phyloP scores from a whole-genome alignment of 2,797 vertebrate genomes.

The Poeciliopsis presidionis region DNA sequence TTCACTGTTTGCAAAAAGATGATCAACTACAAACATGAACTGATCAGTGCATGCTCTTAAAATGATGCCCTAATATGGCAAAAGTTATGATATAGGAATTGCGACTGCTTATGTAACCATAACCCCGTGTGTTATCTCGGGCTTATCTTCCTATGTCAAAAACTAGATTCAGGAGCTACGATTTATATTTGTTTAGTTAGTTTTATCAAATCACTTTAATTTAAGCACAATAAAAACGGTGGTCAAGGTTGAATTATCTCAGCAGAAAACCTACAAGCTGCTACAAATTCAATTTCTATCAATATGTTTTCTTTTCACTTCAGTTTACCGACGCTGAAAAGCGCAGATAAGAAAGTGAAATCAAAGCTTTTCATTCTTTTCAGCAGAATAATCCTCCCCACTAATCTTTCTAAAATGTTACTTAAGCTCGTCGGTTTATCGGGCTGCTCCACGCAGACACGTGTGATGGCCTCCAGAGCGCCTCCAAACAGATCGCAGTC shows the following conservation, averaged over 20 bases:
- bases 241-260: conserved; percentile 4
- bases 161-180: neutral
- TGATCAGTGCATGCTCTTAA: neutral
- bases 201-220: neutral
- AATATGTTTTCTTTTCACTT: neutral
- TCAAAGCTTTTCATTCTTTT: neutral
- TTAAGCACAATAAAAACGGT: neutral
- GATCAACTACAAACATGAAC: neutral
- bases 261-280: neutral
- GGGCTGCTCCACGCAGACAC: neutral
- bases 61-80: neutral
- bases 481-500: conserved; percentile 11
- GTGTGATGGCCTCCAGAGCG: conserved; percentile 33
- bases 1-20: neutral
- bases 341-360: neutral
- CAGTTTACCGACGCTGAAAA: neutral
- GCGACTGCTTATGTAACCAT: neutral
- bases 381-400: neutral
- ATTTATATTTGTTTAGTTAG: neutral
- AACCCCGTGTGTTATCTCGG: neutral
- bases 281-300: neutral
- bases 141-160: neutral
- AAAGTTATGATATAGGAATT: neutral
- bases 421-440: neutral
- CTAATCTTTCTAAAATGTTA: neutral